A percentile compares a stretch with the other conserved stretches of the same genome.
Conservation (phyloP, 2,888 invertebrate species). For the Hirtodrosophila duncani region DNA sequence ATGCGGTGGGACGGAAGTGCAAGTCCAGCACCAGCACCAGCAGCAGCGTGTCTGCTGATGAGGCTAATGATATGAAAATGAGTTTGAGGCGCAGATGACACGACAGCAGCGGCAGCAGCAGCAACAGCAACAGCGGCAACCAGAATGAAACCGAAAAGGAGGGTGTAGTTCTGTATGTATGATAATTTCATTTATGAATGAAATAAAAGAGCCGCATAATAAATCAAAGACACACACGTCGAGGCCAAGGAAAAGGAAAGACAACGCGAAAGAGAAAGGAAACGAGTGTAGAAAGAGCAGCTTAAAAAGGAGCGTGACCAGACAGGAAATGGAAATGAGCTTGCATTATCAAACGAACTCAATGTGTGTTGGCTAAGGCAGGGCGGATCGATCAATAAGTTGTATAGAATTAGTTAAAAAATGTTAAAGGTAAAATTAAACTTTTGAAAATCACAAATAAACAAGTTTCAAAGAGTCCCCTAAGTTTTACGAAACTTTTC, state of each 20-base stretch:
- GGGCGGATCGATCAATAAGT: conserved; percentile 9
- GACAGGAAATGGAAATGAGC: conserved; percentile 67
- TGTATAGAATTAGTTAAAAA: neutral
- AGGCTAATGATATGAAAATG: conserved; percentile 75
- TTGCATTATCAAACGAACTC: conserved; percentile 27
- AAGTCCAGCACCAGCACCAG: conserved; percentile 11
- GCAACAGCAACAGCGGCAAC: conserved; percentile 11
- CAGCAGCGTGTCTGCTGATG: conserved; percentile 44
- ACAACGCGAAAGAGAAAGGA: conserved; percentile 3
- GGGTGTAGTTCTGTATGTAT: neutral
- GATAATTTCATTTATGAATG: conserved; percentile 66
- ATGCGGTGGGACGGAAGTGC: conserved; percentile 30
- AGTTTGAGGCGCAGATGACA: conserved; percentile 64
- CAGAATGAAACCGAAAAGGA: conserved; percentile 1
- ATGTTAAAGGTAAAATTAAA: neutral
- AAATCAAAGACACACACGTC: conserved; percentile 57
- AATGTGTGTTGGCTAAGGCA: too few species aligned
- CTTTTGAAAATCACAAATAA: neutral
- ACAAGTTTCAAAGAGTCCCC: neutral
- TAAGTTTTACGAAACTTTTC: neutral
- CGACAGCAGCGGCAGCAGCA: conserved; percentile 37
- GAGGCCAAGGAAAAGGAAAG: conserved; percentile 8
- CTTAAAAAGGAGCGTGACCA: conserved; percentile 44
- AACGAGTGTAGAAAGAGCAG: conserved; percentile 9
- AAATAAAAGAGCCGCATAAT: conserved; percentile 45